Base-by-base conservation (phyloP, 2,888 invertebrate genomes). In the Andrena praecox region DNA sequence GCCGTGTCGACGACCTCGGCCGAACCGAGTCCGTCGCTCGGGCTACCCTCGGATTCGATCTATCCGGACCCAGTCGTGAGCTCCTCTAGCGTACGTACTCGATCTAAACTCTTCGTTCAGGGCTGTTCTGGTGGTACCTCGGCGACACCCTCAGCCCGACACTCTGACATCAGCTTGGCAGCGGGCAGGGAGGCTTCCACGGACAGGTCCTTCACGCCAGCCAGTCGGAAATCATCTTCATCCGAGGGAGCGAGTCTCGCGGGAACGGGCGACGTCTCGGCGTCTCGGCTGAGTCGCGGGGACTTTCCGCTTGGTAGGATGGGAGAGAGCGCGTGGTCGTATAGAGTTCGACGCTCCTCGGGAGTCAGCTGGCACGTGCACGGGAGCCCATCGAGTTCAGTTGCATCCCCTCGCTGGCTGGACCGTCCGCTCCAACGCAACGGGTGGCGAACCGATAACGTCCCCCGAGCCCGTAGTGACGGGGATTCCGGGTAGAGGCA, bases 1-100 rank as follows among this genome's bases (percentile, higher is more conserved):
- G 68, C 62, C 70, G 87, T 79, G 87, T 87, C 87, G 88, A 85
- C 84, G 84, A 87, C 87, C 87, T 62, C 84, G 63, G 48, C 56
- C 69, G 75, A 67, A 72, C 72, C 77, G 68, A 75, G 68, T 81
- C 73, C 68, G 56, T 78, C 48, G 20, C 62, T 31, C 7, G 50
- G 20, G 48, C 56, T 48, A 66, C 66, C 6, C 31, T 10, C 6
- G 10, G 50, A 5, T 52, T 70, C 76, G 70, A 76, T 56, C 69
- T 29, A 42, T 10, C 48, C 20, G 67, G 16, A 48, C 31, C 7
- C 27, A 1, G 4, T 29, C 5, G 24, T 24, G 2, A 20, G 56
- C 24, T 27, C 1, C 56, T 56, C 12, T 24, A 4, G 10, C 10
- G 10, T 12, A 42, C 12, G 48, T 27, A 1, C 16, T 42, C 4